Evolutionary conservation across 2,113 vertebrate genomes (phyloP), one percentile per base, ranked within the genome.

Genomic region (Oreochromis tanganicae): DNA sequence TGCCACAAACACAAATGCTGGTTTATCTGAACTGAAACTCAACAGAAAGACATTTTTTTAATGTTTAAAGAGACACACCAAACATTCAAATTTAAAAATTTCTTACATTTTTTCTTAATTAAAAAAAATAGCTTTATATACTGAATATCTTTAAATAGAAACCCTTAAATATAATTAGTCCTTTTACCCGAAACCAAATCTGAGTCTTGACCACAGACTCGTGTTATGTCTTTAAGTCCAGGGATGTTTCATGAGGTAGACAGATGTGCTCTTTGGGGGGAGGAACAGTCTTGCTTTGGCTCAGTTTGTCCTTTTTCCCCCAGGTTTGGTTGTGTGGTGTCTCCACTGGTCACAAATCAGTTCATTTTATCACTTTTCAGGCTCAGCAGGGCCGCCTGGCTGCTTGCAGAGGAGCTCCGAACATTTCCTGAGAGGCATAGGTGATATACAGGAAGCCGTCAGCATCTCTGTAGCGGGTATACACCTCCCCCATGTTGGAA

Each of bases 371-470:
- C 13, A 66, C 4, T 41, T 17, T 24, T 48, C 32, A 9, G 46
- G 14, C 61, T 95, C 95, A 92, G 91, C 88, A 46, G 19, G 87
- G 87, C 9, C 19, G 29, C 12, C 57, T n/a, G 21, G 24, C 54
- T 19, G 82, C 46, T 2, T 59, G 50, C 17, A 48, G 84, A 78
- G 88, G 81, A 1, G 95, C 95, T 41, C 96, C 97, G 4, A 97
- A 98, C 94, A 96, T 96, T 66, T 97, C 97, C 91, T 97, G 97
- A 1, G 97, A 97, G 85, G 96, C 96, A 11, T 97, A 97, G 10
- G 96, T 96, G 94, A 97, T 94, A 92, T 97, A 97, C 27, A 98
- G 96, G 93, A 97, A 98, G 55, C 97, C 97, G 5, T 97, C 97
- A 0, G 92, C 32, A 21, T 97, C 97, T 1, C 95, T 94, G 94